Evolutionary conservation across 1,140 invertebrate species (phyloP).

Genomic region (Sitophilus oryzae): DNA sequence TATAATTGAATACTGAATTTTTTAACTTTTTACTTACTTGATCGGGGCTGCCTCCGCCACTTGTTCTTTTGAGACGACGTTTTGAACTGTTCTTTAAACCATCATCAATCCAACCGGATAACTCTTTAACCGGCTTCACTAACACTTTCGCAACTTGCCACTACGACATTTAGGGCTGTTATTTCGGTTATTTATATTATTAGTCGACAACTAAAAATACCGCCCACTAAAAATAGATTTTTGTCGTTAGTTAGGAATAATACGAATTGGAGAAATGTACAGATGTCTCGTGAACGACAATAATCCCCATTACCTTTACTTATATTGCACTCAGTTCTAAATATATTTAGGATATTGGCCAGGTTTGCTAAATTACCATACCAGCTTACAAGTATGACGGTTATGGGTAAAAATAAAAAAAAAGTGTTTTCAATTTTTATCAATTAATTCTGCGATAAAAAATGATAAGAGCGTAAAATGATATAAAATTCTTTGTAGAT

Average conservation of each 20-base stretch:
- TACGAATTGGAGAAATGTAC: neutral
- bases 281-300: neutral
- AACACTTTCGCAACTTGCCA: neutral
- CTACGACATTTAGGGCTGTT: neutral
- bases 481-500: too few relatives aligned
- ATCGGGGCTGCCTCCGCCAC: slow-evolving; percentile 41
- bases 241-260: neutral
- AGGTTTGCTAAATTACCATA: neutral
- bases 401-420: neutral
- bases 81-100: slow-evolving; percentile 33
- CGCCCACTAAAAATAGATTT: neutral
- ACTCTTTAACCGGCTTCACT: too few relatives aligned
- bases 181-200: neutral
- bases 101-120: too few relatives aligned
- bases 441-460: neutral
- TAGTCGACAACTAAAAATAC: neutral
- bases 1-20: too few relatives aligned
- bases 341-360: neutral
- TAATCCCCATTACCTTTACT: neutral
- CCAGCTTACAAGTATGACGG: neutral
- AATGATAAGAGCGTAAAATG: too few relatives aligned
- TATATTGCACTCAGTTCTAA: neutral
- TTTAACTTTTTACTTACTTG: slow-evolving; percentile 39
- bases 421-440: neutral
- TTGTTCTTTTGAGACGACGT: slow-evolving; percentile 41